phyloP scores from a whole-genome alignment of 2,797 vertebrate species.

The Zenarchopterus dispar region DNA sequence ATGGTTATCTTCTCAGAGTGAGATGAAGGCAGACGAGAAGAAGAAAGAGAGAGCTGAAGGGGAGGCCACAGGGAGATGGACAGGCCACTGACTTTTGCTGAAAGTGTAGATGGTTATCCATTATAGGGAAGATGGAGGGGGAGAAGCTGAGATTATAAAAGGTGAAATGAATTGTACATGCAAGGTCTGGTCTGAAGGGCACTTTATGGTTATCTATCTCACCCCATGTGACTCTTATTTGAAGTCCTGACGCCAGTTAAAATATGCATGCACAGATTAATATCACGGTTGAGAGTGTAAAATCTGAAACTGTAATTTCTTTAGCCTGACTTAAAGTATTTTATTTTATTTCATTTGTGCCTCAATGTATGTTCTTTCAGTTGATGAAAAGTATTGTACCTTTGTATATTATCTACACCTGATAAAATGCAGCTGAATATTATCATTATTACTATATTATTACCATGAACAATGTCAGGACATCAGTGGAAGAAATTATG shows the following conservation, averaged over 20 bases:
- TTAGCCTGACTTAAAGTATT: too few relatives aligned
- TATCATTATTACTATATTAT: too few relatives aligned
- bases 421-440: too few relatives aligned
- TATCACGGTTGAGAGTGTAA: background rate
- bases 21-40: conserved; percentile 54
- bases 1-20: conserved; percentile 66
- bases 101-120: conserved; percentile 74
- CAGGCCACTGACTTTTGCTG: conserved; percentile 60
- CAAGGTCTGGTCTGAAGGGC: conserved; percentile 6
- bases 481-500: too few relatives aligned
- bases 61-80: conserved; percentile 52
- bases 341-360: too few relatives aligned
- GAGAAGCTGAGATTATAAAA: conserved; percentile 23
- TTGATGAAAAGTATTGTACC: too few relatives aligned
- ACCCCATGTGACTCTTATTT: conserved; percentile 25
- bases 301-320: too few relatives aligned
- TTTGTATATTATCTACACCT: too few relatives aligned
- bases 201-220: conserved; percentile 38
- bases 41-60: conserved; percentile 26
- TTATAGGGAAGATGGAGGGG: conserved; percentile 21
- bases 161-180: conserved; percentile 30
- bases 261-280: conserved; percentile 10
- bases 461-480: too few relatives aligned
- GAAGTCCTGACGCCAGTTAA: conserved; percentile 21
- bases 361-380: too few relatives aligned